These are phyloP conservation scores for Lacanobia oleracea DNA, from an alignment of 2,888 invertebrate genomes.

Conservation along the genomic window DNA sequence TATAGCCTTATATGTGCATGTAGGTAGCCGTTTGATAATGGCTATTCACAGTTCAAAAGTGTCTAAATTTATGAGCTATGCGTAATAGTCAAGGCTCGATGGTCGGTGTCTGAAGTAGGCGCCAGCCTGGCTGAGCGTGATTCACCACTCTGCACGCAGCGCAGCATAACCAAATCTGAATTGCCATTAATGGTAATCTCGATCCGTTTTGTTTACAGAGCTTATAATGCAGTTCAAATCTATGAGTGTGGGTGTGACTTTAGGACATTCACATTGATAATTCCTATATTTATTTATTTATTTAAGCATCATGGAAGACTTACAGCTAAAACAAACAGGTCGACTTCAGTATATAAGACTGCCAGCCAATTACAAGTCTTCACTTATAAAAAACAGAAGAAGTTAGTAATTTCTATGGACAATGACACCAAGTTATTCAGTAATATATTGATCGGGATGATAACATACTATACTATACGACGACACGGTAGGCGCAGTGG, in stretches of 20 bases:
- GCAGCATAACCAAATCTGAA: slow-evolving; percentile 57
- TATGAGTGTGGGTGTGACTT: slow-evolving; percentile 39
- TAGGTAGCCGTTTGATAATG: slow-evolving; percentile 52
- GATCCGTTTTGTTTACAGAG: slow-evolving; percentile 48
- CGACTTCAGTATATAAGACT: no score
- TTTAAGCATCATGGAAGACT: no score
- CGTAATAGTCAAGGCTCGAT: slow-evolving; percentile 59
- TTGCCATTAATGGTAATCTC: slow-evolving; percentile 68
- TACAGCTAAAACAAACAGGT: no score
- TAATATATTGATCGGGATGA: no score
- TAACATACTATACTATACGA: no score
- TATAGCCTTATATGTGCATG: slow-evolving; percentile 59
- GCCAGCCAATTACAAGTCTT: no score
- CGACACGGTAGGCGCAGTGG: no score
- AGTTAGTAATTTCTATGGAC: no score
- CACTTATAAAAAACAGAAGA: no score
- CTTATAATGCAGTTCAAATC: slow-evolving; percentile 51
- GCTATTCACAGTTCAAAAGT: slow-evolving; percentile 63
- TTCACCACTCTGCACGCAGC: slow-evolving; percentile 65
- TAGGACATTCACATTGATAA: no score
- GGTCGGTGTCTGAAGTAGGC: slow-evolving; percentile 62
- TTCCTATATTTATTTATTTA: no score
- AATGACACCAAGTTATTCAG: no score
- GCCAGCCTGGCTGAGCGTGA: slow-evolving; percentile 70
- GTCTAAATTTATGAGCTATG: slow-evolving; percentile 65